Conservation (phyloP, 23 tunicate species). For the Styela clava region DNA sequence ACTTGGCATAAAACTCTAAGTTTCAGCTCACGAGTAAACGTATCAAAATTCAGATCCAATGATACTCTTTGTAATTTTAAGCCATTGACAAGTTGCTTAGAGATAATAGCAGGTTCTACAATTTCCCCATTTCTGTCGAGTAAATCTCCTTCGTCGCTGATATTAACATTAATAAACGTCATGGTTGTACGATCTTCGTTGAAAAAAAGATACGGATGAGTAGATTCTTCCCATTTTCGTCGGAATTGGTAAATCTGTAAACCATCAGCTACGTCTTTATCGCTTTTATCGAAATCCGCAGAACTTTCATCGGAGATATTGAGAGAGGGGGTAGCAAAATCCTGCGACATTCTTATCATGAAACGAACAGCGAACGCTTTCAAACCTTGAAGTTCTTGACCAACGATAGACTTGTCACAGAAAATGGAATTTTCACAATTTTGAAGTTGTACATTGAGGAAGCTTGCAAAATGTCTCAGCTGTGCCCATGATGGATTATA, state of each 20-base stretch:
- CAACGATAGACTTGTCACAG: conserved; percentile 35
- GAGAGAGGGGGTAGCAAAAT: conserved; percentile 84
- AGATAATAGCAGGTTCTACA: conserved; percentile 31
- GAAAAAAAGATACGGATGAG: conserved; percentile 69
- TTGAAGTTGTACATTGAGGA: conserved; percentile 50
- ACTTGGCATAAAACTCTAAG: conserved; percentile 46
- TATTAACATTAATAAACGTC: conserved; percentile 33
- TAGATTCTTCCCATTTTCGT: conserved; percentile 54
- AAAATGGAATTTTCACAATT: conserved; percentile 72
- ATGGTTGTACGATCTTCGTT: conserved; percentile 57
- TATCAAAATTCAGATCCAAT: conserved; percentile 50
- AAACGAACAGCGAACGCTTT: conserved; percentile 68
- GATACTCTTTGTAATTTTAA: conserved; percentile 48
- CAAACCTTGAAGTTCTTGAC: conserved; percentile 56
- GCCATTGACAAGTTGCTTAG: conserved; percentile 26
- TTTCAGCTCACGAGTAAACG: conserved; percentile 33
- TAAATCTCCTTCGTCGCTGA: conserved; percentile 42
- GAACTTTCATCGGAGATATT: conserved; percentile 17
- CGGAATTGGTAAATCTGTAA: conserved; percentile 42
- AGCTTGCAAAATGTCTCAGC: conserved; percentile 80
- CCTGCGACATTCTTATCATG: conserved; percentile 85
- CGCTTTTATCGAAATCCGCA: background rate
- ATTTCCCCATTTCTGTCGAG: conserved; percentile 34
- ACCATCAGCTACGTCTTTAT: background rate
- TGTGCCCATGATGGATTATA: conserved; percentile 75